Evolutionary conservation across 2,888 invertebrate species (phyloP).

Genomic region (Xestia sexstrigata): DNA sequence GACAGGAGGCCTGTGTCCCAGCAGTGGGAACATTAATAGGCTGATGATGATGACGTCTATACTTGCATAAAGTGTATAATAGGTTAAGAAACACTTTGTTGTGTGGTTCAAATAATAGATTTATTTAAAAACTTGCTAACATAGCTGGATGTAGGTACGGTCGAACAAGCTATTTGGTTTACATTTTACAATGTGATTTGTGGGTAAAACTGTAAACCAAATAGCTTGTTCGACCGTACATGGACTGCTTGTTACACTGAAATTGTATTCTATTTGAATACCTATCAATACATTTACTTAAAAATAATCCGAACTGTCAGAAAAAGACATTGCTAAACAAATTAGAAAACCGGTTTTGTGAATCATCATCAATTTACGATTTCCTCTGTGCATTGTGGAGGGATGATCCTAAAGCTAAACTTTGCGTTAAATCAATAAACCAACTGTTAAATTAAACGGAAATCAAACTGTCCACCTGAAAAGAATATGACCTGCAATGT

Average conservation of each 20-base stretch:
- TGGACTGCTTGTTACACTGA: neutral
- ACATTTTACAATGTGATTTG: no score
- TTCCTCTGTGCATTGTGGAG: neutral
- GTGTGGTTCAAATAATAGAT: neutral
- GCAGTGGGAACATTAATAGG: no score
- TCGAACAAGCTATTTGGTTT: no score
- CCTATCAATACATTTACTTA: neutral
- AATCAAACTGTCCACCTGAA: neutral
- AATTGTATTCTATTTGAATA: constrained; percentile 2
- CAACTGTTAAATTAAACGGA: neutral
- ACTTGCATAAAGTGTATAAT: neutral
- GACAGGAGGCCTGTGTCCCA: no score
- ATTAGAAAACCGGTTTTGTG: neutral
- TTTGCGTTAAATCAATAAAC: neutral
- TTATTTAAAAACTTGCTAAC: neutral
- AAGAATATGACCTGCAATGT: neutral
- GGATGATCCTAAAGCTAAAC: neutral
- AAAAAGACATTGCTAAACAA: neutral
- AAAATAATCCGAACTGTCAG: neutral
- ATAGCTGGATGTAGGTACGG: neutral
- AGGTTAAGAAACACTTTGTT: neutral
- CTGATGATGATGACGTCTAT: no score
- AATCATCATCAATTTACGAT: neutral
- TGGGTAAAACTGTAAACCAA: no score
- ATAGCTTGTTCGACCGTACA: no score